Evolutionary conservation across 2,797 vertebrate species (phyloP).

Genomic region (Tamandua tetradactyla): DNA sequence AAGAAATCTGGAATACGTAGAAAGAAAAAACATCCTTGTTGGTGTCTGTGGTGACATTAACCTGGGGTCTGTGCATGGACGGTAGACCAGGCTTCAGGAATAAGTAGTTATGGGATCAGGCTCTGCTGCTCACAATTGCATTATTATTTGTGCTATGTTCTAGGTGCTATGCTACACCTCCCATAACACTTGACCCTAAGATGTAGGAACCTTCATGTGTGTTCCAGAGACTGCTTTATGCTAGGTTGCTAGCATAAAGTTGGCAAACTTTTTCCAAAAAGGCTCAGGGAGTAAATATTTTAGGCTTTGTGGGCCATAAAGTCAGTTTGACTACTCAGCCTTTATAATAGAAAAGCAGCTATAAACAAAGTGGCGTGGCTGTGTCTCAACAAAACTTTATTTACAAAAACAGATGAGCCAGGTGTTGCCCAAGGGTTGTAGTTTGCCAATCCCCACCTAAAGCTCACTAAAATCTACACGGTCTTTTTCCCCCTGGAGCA

Average conservation of each 20-base stretch:
- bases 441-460: background rate
- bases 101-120: background rate
- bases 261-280: background rate
- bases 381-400: background rate
- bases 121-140: background rate
- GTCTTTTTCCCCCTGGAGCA: too few species aligned
- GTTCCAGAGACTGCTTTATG: background rate
- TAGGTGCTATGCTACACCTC: too few species aligned
- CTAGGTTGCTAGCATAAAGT: too few species aligned
- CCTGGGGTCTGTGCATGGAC: background rate
- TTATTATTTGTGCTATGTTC: rapidly evolving
- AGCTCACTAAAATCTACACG: background rate
- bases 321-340: background rate
- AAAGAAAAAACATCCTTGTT: background rate
- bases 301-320: background rate
- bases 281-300: background rate
- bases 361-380: background rate
- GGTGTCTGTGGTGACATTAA: background rate
- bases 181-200: background rate
- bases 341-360: background rate
- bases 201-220: background rate
- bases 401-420: background rate
- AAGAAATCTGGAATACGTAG: background rate
- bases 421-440: too few species aligned
- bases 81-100: background rate